These are phyloP conservation scores for Aphaenogaster ashmeadi DNA, from an alignment of 1,140 invertebrate species.

Conservation along the genomic window DNA sequence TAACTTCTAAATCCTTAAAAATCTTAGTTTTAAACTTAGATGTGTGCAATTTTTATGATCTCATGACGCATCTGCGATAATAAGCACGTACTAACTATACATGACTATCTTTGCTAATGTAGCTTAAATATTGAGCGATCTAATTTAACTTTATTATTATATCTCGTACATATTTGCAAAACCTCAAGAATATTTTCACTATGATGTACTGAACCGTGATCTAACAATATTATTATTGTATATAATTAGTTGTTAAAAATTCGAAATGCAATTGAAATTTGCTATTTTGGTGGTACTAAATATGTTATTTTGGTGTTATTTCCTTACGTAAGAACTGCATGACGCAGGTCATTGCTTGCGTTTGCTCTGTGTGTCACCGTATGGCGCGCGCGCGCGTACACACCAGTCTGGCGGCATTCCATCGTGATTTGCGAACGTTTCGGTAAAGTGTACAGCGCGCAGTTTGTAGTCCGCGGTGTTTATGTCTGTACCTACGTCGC, in stretches of 20 bases:
- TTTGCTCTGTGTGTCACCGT: slow-evolving; percentile 84
- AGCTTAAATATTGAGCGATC: not conserved
- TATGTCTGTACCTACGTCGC: slow-evolving; percentile 64
- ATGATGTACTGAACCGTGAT: not conserved
- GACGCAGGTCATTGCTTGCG: slow-evolving; percentile 79
- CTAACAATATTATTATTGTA: not conserved
- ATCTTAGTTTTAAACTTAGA: not conserved
- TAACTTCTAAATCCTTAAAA: not conserved
- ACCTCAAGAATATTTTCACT: not conserved
- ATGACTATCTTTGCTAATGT: not conserved
- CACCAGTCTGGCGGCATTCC: slow-evolving; percentile 85
- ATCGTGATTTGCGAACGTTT: slow-evolving; percentile 86
- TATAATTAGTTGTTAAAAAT: not conserved
- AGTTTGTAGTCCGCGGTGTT: slow-evolving; percentile 69
- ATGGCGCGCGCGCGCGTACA: slow-evolving; percentile 71
- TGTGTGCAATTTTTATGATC: not conserved
- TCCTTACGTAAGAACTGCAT: slow-evolving; percentile 81
- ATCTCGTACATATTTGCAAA: not conserved
- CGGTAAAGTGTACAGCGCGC: slow-evolving; percentile 79
- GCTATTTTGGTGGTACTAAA: slow-evolving; percentile 7
- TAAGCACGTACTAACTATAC: not conserved
- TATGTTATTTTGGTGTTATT: slow-evolving; percentile 70
- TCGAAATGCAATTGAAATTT: not conserved
- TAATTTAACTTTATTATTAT: not conserved
- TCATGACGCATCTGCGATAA: not conserved